Evolutionary conservation across 2,797 vertebrate genomes (phyloP).

Genomic region (Bradypodion pumilum): DNA sequence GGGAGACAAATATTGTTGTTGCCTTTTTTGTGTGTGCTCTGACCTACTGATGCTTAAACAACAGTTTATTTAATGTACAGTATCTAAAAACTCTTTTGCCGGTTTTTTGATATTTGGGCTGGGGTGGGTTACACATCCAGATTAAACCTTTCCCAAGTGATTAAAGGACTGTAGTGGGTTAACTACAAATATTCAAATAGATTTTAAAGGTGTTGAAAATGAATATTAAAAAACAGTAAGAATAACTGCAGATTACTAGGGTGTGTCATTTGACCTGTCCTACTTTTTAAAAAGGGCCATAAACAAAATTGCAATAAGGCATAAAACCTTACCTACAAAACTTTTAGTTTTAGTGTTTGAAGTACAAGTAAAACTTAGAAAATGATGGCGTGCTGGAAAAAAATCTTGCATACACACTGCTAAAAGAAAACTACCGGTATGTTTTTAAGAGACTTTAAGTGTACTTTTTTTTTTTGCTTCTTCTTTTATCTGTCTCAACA

Average conservation of each 20-base stretch:
- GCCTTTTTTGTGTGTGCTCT: background rate
- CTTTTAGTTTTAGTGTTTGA: background rate
- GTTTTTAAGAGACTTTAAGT: background rate
- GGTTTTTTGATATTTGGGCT: background rate
- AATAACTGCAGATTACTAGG: background rate
- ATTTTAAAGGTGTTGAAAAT: background rate
- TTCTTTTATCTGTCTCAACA: background rate
- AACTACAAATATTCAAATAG: background rate
- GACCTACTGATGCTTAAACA: background rate
- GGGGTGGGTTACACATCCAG: background rate
- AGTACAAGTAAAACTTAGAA: background rate
- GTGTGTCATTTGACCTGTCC: background rate
- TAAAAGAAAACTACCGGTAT: background rate
- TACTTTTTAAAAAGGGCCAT: background rate
- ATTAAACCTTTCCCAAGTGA: background rate
- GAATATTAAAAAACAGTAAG: background rate
- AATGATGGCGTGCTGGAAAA: background rate
- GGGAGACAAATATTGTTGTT: background rate
- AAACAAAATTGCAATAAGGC: background rate
- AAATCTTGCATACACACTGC: background rate
- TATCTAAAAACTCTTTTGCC: background rate
- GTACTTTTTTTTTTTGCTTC: background rate
- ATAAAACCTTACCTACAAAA: background rate
- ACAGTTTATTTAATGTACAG: background rate
- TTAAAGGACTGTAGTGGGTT: background rate